Percentiles rank a stretch among this genome's conserved stretches.
phyloP scores from a whole-genome alignment of 64 coral and sea anemone species.

The Montipora efflorescens region DNA sequence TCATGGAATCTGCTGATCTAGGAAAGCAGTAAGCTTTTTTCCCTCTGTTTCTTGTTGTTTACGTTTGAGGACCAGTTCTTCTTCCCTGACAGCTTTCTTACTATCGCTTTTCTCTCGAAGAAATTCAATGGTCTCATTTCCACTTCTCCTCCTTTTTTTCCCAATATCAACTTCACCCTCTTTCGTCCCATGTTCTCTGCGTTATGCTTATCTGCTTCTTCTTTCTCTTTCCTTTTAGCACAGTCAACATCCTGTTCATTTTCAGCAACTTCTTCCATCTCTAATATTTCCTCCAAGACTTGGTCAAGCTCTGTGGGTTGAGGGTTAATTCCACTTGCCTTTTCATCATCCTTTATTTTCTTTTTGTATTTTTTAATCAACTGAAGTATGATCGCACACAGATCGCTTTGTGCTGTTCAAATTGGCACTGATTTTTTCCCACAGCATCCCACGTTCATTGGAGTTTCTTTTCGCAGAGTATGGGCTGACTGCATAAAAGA shows the following conservation, averaged over 20 bases:
- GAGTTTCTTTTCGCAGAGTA: too few species aligned
- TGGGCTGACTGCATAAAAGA: too few species aligned
- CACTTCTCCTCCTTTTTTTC: conserved; percentile 63
- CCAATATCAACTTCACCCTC: conserved; percentile 8
- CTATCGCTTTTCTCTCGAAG: conserved; percentile 55
- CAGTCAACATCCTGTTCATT: too few species aligned
- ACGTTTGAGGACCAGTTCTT: conserved; percentile 58
- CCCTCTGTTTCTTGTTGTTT: conserved; percentile 29
- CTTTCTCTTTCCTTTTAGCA: too few species aligned
- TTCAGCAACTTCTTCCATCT: too few species aligned
- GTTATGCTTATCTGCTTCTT: too few species aligned
- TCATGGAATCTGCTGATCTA: conserved; percentile 27
- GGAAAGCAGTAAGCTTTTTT: not conserved
- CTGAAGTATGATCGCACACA: conserved; percentile 50
- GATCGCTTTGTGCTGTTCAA: conserved; percentile 64
- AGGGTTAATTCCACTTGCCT: not conserved
- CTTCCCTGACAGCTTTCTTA: conserved; percentile 30
- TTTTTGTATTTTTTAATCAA: conserved; percentile 64
- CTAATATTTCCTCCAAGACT: too few species aligned
- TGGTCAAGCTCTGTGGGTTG: too few species aligned
- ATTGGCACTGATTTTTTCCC: conserved; percentile 15
- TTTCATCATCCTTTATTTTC: conserved; percentile 59
- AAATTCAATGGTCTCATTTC: conserved; percentile 49
- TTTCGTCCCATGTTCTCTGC: not conserved
- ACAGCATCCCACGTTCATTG: not conserved